phyloP scores from a whole-genome alignment of 2,797 vertebrate genomes.

The Anisognathus igniventris region DNA sequence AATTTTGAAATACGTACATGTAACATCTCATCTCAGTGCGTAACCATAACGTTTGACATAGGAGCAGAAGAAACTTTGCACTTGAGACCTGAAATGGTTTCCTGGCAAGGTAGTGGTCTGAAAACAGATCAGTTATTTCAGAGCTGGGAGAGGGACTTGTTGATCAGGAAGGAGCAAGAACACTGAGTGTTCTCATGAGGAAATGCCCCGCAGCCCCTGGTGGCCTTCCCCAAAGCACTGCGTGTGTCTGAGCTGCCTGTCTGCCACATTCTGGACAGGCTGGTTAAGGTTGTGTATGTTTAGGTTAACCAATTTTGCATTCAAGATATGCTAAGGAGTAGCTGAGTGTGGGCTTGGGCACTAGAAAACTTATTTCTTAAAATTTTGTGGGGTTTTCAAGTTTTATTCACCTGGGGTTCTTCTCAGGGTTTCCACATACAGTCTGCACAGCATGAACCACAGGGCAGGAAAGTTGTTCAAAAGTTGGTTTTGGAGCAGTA shows the following conservation, averaged over 20 bases:
- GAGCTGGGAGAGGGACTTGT: not conserved
- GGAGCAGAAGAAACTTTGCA: not conserved
- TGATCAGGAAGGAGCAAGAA: not conserved
- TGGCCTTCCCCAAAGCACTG: not conserved
- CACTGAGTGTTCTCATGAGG: not conserved
- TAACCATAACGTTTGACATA: not conserved
- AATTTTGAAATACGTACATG: not conserved
- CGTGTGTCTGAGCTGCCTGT: accelerated
- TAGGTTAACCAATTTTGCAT: not conserved
- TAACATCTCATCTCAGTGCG: not conserved
- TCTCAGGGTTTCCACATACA: accelerated
- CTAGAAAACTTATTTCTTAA: not conserved
- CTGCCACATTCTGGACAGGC: not conserved
- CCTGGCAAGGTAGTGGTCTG: not conserved
- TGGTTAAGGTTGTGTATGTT: not conserved
- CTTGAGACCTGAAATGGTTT: not conserved
- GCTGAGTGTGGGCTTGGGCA: not conserved
- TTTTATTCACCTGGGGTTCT: not conserved
- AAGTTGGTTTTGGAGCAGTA: not conserved
- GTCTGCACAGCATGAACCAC: not conserved
- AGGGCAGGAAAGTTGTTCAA: not conserved
- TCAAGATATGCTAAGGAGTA: not conserved
- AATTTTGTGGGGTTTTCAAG: not conserved
- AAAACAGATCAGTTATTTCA: not conserved
- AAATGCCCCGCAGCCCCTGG: not conserved